Conservation (phyloP, 2,797 vertebrate species). For the Yasuhikotakia modesta region DNA sequence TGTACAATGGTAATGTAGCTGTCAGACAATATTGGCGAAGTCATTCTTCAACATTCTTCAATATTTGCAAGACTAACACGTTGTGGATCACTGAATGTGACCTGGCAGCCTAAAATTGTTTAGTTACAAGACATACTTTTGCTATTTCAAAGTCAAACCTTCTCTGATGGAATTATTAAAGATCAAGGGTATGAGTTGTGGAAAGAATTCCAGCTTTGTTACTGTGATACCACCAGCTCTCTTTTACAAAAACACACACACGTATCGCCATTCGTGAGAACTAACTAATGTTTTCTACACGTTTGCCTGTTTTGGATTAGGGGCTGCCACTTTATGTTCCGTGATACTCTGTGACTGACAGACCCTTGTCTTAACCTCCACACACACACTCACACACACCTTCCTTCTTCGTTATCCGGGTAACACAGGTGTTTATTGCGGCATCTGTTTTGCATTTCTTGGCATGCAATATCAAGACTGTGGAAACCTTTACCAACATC, state of each 20-base stretch:
- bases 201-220: background rate
- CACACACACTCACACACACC: slow-evolving; percentile 35
- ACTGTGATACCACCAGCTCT: background rate
- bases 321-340: slow-evolving; percentile 68
- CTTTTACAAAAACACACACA: slow-evolving; percentile 16
- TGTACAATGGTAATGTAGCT: slow-evolving; percentile 24
- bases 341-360: slow-evolving; percentile 68
- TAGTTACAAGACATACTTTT: background rate
- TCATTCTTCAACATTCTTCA: slow-evolving; percentile 28
- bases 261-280: slow-evolving; percentile 66
- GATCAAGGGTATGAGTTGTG: background rate
- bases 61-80: slow-evolving; percentile 7
- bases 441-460: slow-evolving; percentile 75
- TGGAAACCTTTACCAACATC: slow-evolving; percentile 55
- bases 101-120: background rate
- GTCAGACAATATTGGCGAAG: slow-evolving; percentile 49
- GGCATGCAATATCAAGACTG: slow-evolving; percentile 61
- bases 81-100: background rate
- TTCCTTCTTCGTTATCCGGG: slow-evolving; percentile 61
- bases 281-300: slow-evolving; percentile 54
- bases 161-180: background rate
- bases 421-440: slow-evolving; percentile 79
- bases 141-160: background rate
- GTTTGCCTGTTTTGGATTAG: slow-evolving; percentile 77
- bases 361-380: slow-evolving; percentile 29